Percentiles rank a stretch among this genome's conserved stretches.
These are phyloP conservation scores for Periparus ater DNA, from an alignment of 2,797 vertebrate species.

Conservation along the genomic window DNA sequence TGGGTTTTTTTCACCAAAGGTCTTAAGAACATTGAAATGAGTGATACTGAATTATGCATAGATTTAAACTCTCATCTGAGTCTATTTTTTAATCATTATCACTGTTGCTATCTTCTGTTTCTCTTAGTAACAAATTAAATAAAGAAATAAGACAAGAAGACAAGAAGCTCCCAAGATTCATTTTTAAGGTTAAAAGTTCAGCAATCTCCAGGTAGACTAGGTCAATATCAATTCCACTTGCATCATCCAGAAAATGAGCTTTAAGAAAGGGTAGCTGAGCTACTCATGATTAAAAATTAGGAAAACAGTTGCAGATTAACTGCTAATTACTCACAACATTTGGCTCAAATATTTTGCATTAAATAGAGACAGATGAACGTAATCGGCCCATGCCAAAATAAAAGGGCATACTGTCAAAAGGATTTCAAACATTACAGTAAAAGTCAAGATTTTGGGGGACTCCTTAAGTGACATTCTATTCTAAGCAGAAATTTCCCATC, in stretches of 20 bases:
- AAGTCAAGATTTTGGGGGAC: not conserved
- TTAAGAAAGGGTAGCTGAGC: not conserved
- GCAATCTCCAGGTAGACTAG: not conserved
- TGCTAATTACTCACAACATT: constrained; percentile 2
- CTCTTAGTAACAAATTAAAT: not conserved
- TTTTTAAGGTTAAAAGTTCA: constrained; percentile 2
- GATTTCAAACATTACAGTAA: not conserved
- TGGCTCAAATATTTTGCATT: not conserved
- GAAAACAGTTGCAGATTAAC: not conserved
- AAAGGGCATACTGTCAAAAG: not conserved
- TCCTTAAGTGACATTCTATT: not conserved
- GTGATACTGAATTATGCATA: constrained; percentile 2
- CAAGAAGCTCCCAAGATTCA: not conserved
- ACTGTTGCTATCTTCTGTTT: not conserved
- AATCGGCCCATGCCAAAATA: not conserved
- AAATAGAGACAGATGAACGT: not conserved
- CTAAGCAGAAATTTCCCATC: not conserved
- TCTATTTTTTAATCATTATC: not conserved
- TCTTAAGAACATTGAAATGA: not conserved
- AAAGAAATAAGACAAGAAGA: not conserved
- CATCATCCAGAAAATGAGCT: not conserved
- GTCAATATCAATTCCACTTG: not conserved
- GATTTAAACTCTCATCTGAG: not conserved
- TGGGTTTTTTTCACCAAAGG: not conserved
- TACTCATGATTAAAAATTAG: not conserved